phyloP scores from a whole-genome alignment of 1,140 invertebrate genomes.

The Diorhabda elongata region DNA sequence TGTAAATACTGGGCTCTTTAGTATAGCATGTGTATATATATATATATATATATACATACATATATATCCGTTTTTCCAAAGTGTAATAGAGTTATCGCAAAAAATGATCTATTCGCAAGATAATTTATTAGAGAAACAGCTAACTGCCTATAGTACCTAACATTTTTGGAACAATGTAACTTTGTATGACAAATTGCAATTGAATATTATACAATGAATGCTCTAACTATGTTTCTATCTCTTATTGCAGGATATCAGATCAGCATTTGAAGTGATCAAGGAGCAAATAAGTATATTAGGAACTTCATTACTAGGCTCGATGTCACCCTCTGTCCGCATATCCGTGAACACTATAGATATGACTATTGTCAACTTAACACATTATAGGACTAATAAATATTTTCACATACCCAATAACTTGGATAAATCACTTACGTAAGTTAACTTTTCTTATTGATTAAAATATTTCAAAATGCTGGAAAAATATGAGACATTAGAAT shows the following conservation, averaged over 20 bases:
- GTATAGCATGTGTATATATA: too few species aligned
- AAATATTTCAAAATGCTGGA: neutral
- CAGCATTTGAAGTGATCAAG: conserved; percentile 15
- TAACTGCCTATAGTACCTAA: too few species aligned
- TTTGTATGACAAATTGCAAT: too few species aligned
- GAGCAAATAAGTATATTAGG: conserved; percentile 20
- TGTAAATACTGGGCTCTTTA: too few species aligned
- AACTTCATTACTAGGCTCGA: conserved; percentile 4
- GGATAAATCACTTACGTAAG: neutral
- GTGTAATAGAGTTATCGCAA: too few species aligned
- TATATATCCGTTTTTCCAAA: too few species aligned
- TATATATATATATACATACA: too few species aligned
- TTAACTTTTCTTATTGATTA: neutral
- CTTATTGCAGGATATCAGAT: conserved; percentile 22
- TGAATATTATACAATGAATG: too few species aligned
- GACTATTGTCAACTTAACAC: conserved; percentile 21
- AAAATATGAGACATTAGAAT: neutral
- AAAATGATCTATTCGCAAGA: too few species aligned
- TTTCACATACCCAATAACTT: conserved; percentile 8
- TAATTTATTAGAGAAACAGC: too few species aligned
- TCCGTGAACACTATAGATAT: conserved; percentile 21
- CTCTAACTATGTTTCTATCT: too few species aligned
- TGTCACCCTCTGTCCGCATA: conserved; percentile 11
- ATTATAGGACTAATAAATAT: neutral
- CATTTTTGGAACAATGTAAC: too few species aligned